Conservation (phyloP, 2,888 invertebrate genomes). For the Helleia helle region DNA sequence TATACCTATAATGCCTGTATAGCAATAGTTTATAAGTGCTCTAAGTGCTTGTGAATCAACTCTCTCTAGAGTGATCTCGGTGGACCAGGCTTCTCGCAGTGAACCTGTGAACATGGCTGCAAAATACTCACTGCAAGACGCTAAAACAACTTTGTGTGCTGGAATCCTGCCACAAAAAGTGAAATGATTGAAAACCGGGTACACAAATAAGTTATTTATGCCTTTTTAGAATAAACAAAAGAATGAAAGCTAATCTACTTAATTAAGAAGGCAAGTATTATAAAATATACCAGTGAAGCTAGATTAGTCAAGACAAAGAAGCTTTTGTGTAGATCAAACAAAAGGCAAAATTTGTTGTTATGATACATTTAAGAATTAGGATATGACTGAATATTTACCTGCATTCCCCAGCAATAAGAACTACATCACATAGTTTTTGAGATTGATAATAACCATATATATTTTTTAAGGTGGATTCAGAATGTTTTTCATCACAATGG, state of each 20-base stretch:
- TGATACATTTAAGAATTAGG: no score
- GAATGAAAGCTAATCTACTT: constrained; percentile 9
- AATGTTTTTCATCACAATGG: constrained; percentile 84
- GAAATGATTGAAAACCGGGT: background rate
- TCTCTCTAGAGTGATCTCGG: constrained; percentile 87
- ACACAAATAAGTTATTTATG: constrained; percentile 2
- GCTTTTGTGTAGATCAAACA: constrained; percentile 13
- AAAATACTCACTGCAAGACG: constrained; percentile 95
- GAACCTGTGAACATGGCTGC: constrained; percentile 96
- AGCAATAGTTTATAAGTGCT: constrained; percentile 91
- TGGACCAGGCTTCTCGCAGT: constrained; percentile 86
- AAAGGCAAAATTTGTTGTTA: constrained; percentile 12
- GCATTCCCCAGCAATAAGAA: constrained; percentile 84
- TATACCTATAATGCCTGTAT: constrained; percentile 82
- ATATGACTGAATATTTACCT: constrained; percentile 49
- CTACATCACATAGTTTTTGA: constrained; percentile 90
- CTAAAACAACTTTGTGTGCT: constrained; percentile 90
- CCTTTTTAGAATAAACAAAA: background rate
- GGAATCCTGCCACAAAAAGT: constrained; percentile 70
- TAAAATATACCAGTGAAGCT: constrained; percentile 6
- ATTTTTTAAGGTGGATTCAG: constrained; percentile 85
- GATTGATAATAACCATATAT: constrained; percentile 88
- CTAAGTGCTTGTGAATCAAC: constrained; percentile 91
- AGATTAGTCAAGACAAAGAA: constrained; percentile 2
- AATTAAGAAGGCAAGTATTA: background rate